Base-by-base conservation (phyloP, 1,140 invertebrate genomes). In the Lysiphlebus fabarum region DNA sequence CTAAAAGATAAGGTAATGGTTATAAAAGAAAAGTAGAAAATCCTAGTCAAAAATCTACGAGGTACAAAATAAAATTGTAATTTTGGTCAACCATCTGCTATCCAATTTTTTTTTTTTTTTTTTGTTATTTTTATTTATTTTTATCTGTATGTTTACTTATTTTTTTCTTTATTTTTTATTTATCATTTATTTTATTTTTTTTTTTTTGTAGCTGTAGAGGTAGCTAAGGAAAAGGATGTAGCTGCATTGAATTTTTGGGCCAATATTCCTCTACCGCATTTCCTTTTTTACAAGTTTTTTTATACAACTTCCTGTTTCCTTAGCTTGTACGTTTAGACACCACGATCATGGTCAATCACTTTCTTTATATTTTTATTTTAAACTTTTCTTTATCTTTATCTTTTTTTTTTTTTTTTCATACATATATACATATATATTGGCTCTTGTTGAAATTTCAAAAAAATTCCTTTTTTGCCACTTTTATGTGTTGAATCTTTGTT, bases 51-150 rank as follows among this genome's bases (percentile, higher is more conserved):
- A 40, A 57, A 57, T 40, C 37, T 57, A 50, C 53, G 56, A 59
- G 44, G 53, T 50, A 59, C 59, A 59, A 61, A 65, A 68, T 65
- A 63, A 65, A 66, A 65, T 66, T 59, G 62, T 58, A 66, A 66
- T 63, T 66, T 48, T 55, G 63, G 38, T 60, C 50, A 63, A 53
- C 60, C 63, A 65, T 64, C 60, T 62, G 63, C 61, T 58, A 37
- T 47, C 51, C 40, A 17, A 44, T 56, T n/a, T 53, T 38, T 9
- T 44, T 57, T 57, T 43, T 54, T 50, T 44, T 34, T 41, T 38
- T 42, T 44, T 47, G n/a, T 12, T 40, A 26, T 34, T 34, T 45
- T 43, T 34, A 14, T 38, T 41, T n/a, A 33, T 44, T 49, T n/a
- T 26, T 7, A 41, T 12, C 4, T 26, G 17, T 26, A 26, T 26